Percentiles rank a stretch among this genome's conserved stretches.
phyloP scores from a whole-genome alignment of 2,888 invertebrate species.

The Acronicta psi region DNA sequence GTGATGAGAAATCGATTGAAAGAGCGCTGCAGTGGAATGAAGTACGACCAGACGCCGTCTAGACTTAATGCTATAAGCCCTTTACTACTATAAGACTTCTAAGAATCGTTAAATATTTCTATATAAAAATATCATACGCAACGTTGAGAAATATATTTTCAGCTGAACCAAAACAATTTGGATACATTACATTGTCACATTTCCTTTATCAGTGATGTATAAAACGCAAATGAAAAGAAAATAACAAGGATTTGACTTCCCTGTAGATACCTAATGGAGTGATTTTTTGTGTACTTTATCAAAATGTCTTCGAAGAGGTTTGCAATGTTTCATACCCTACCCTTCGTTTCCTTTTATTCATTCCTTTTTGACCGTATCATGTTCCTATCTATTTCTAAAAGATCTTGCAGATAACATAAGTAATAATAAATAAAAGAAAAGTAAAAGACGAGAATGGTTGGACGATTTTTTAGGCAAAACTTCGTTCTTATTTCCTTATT shows the following conservation, averaged over 20 bases:
- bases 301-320: slow-evolving; percentile 39
- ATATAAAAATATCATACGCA: slow-evolving; percentile 9
- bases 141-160: slow-evolving; percentile 16
- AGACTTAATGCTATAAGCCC: slow-evolving; percentile 47
- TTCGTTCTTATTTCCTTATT: slow-evolving; percentile 69
- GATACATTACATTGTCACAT: slow-evolving; percentile 20
- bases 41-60: slow-evolving; percentile 32
- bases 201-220: slow-evolving; percentile 22
- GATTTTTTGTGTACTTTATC: slow-evolving; percentile 46
- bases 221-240: slow-evolving; percentile 28
- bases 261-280: slow-evolving; percentile 42
- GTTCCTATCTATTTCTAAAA: slow-evolving; percentile 37
- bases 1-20: slow-evolving; percentile 55
- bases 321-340: slow-evolving; percentile 31
- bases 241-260: slow-evolving; percentile 38
- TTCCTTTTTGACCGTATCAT: slow-evolving; percentile 40
- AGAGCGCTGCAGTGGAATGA: slow-evolving; percentile 40
- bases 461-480: slow-evolving; percentile 62
- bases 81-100: slow-evolving; percentile 15
- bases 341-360: slow-evolving; percentile 34
- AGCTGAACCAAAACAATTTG: slow-evolving; percentile 18
- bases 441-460: slow-evolving; percentile 57
- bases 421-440: slow-evolving; percentile 59
- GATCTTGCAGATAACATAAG: slow-evolving; percentile 49
- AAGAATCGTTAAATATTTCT: slow-evolving; percentile 20